These are phyloP conservation scores for Spodoptera exigua DNA, from an alignment of 2,888 invertebrate genomes.

Conservation along the genomic window DNA sequence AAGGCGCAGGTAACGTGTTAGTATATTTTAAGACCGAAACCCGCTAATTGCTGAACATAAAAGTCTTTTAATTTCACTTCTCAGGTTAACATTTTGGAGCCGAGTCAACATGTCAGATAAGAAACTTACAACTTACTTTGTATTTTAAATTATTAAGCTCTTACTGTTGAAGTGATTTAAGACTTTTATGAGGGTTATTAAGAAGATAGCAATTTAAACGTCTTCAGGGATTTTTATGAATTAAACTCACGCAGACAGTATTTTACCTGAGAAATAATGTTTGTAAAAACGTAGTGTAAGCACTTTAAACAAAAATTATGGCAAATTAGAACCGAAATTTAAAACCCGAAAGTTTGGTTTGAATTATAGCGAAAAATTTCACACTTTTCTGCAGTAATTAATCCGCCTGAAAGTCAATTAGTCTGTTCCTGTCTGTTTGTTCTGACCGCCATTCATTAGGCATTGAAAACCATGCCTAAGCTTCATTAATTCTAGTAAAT, in stretches of 20 bases:
- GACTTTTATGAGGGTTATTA: slow-evolving; percentile 14
- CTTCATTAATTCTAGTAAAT: slow-evolving; percentile 7
- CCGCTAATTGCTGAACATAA: slow-evolving; percentile 34
- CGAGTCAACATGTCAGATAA: slow-evolving; percentile 38
- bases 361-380: slow-evolving; percentile 26
- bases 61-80: slow-evolving; percentile 40
- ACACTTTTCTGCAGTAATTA: slow-evolving; percentile 17
- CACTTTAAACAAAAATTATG: not conserved
- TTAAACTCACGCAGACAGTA: no score
- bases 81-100: slow-evolving; percentile 30
- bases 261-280: no score
- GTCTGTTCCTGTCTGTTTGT: slow-evolving; percentile 16
- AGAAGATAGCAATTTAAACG: slow-evolving; percentile 5
- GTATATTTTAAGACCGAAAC: slow-evolving; percentile 26
- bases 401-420: slow-evolving; percentile 46
- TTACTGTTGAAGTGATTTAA: slow-evolving; percentile 36
- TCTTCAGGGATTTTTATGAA: no score
- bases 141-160: slow-evolving; percentile 10
- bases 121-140: slow-evolving; percentile 33
- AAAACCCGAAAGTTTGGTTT: slow-evolving; percentile 10
- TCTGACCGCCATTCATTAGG: slow-evolving; percentile 28
- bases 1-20: slow-evolving; percentile 15
- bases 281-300: no score
- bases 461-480: slow-evolving; percentile 10
- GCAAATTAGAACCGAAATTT: not conserved